Conservation (phyloP, 92 coral and sea anemone species). For the Actinernus sp. region DNA sequence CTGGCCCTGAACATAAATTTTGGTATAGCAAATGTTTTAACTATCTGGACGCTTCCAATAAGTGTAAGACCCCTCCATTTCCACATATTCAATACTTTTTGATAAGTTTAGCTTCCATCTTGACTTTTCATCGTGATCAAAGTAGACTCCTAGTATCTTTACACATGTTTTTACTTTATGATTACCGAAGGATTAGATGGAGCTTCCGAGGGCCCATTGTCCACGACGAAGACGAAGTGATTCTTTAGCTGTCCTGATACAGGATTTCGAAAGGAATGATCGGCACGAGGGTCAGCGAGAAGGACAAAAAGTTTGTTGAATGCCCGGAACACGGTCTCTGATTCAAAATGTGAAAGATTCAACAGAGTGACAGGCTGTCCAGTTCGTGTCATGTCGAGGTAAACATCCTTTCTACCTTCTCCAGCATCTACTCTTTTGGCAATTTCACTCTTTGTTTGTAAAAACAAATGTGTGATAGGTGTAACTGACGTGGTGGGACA, state of each 20-base stretch:
- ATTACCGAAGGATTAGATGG: constrained; percentile 27
- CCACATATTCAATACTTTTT: no score
- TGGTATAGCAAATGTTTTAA: no score
- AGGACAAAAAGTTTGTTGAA: constrained; percentile 65
- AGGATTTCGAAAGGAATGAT: constrained; percentile 57
- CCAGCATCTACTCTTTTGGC: neutral
- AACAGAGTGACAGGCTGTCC: constrained; percentile 58
- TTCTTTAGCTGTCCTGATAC: constrained; percentile 68
- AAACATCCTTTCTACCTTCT: constrained; percentile 1
- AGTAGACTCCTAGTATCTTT: no score
- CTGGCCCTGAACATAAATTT: no score
- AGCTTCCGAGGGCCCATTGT: constrained; percentile 74
- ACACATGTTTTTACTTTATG: no score
- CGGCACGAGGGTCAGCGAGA: constrained; percentile 42
- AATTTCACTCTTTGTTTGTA: constrained; percentile 25
- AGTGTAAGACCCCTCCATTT: no score
- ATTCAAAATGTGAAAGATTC: constrained; percentile 49
- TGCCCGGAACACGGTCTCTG: constrained; percentile 54
- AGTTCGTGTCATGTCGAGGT: constrained; percentile 33
- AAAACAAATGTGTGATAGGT: constrained; percentile 60
- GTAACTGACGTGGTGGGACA: constrained; percentile 40
- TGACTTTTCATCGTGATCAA: no score
- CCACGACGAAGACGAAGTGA: constrained; percentile 68
- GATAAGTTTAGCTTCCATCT: no score
- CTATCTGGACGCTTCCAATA: no score